Conservation (phyloP, 2,888 invertebrate genomes). For the Notodonta dromedarius region DNA sequence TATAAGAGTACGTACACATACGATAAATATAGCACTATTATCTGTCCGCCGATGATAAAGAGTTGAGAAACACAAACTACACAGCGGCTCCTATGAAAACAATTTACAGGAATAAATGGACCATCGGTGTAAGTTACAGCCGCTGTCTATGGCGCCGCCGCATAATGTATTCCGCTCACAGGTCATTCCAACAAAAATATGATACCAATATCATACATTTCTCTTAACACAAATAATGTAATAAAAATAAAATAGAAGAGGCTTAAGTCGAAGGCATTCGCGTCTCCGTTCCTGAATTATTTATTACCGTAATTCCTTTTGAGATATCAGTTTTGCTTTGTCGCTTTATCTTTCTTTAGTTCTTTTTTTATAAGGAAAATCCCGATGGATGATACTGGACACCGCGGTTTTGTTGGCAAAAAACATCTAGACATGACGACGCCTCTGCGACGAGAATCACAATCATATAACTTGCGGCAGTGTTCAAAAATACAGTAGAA, state of each 20-base stretch:
- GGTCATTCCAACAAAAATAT: constrained; percentile 27
- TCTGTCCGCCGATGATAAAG: constrained; percentile 23
- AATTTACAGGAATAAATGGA: constrained; percentile 32
- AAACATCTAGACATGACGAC: constrained; percentile 20
- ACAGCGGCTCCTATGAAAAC: constrained; percentile 27
- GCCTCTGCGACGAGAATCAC: constrained; percentile 8
- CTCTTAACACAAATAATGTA: constrained; percentile 18
- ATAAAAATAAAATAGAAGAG: constrained; percentile 25
- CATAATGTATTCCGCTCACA: constrained; percentile 34
- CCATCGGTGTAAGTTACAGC: constrained; percentile 18
- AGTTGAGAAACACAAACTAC: constrained; percentile 18
- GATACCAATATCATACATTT: constrained; percentile 27
- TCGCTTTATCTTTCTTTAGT: constrained; percentile 23
- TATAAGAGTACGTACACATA: too few species aligned
- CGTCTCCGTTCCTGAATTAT: constrained; percentile 32
- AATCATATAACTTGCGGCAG: neutral
- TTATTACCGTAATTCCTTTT: constrained; percentile 37
- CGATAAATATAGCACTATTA: constrained; percentile 6
- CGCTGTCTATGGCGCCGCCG: constrained; percentile 6
- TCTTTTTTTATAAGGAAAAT: constrained; percentile 29
- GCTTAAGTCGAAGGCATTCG: constrained; percentile 20
- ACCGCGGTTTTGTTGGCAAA: constrained; percentile 8
- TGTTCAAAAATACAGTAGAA: too few species aligned
- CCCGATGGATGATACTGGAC: constrained; percentile 12
- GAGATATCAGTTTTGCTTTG: constrained; percentile 33